Base-by-base conservation (phyloP, 2,113 vertebrate genomes). In the Crocuta crocuta region DNA sequence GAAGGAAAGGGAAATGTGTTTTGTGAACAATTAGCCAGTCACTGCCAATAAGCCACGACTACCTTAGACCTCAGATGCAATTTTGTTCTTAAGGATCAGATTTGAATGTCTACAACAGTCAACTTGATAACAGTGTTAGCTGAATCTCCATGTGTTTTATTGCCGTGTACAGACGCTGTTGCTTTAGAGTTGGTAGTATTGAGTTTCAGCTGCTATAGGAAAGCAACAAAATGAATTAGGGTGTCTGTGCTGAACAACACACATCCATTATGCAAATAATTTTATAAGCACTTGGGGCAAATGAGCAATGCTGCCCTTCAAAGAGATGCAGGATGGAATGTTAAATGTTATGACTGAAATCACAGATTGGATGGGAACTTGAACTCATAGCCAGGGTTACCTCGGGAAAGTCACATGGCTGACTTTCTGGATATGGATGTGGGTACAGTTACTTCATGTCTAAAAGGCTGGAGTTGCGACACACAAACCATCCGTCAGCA, bases 1-100 rank as follows among this genome's bases (percentile, higher is more conserved):
- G 53, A 23, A 87, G 12, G n/a, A 86, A 91, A 91, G 21, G 21
- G 28, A 92, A 26, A 82, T 6, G 43, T 28, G 7, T 9, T 70
- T 31, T 24, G 13, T 7, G 90, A 87, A 66, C 21, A 73, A 53
- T 35, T 61, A 93, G 19, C 80, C 24, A 13, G 33, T 66, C 10
- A 45, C 73, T 82, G 53, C 28, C n/a, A 80, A 55, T 65, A 71
- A 71, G 26, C 61, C n/a, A 74, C 74, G 50, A 31, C 39, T 24
- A 65, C 45, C 23, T 78, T 58, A 12, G 26, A 58, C 35, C 10
- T 26, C 74, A 78, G 55, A 66, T 2, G 11, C 23, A 81, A 80
- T 94, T 90, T 71, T 78, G 58, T 70, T 35, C 31, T 96, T 58
- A 28, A 80, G 65, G 81, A 39, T 82, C 89, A 94, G 48, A 83